These are phyloP conservation scores for Kryphioiulus occultus DNA, from an alignment of 2,888 invertebrate species.

Conservation along the genomic window DNA sequence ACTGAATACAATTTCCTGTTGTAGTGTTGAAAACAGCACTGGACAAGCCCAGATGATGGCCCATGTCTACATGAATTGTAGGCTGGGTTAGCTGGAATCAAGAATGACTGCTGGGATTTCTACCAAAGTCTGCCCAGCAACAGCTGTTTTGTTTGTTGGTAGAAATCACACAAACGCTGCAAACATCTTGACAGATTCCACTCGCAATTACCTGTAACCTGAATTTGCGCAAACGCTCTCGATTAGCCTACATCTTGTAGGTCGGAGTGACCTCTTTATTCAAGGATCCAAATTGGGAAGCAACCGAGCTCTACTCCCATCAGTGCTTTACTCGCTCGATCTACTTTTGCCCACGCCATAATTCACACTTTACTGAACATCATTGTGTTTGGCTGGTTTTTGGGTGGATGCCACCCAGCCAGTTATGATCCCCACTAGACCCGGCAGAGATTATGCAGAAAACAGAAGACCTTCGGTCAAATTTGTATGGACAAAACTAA, in stretches of 20 bases:
- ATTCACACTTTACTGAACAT: not conserved
- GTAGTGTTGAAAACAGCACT: too few relatives aligned
- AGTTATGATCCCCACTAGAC: not conserved
- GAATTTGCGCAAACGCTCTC: not conserved
- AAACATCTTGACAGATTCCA: not conserved
- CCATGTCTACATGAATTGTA: too few relatives aligned
- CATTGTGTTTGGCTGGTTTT: not conserved
- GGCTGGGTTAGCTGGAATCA: too few relatives aligned
- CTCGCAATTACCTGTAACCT: not conserved
- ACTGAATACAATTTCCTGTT: not conserved
- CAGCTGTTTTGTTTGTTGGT: not conserved
- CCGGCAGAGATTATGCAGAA: not conserved
- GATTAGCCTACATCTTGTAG: not conserved
- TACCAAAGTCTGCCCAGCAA: not conserved
- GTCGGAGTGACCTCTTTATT: slow-evolving; percentile 10
- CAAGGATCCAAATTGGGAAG: not conserved
- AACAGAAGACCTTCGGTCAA: not conserved
- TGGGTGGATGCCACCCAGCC: not conserved
- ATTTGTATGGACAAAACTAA: not conserved
- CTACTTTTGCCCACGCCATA: slow-evolving; percentile 27
- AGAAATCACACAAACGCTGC: not conserved
- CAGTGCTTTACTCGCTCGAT: not conserved
- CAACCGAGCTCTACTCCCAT: not conserved
- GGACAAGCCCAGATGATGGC: too few relatives aligned
- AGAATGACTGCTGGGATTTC: too few relatives aligned